Conservation (phyloP, 2,113 vertebrate genomes). For the Catagonus wagneri region DNA sequence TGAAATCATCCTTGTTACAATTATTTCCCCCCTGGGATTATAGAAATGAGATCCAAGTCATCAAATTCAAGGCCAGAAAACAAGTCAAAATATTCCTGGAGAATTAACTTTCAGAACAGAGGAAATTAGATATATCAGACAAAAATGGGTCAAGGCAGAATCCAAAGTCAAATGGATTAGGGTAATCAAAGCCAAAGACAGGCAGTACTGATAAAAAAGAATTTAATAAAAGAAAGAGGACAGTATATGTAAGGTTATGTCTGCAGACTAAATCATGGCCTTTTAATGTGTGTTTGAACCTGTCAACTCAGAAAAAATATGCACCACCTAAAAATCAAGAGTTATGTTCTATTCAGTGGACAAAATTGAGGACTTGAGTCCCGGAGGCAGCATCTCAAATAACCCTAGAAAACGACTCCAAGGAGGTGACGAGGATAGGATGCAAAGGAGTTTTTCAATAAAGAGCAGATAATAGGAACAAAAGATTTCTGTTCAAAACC, state of each 20-base stretch:
- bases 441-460: no score
- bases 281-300: neutral
- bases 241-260: neutral
- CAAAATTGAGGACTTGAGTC: no score
- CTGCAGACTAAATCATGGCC: neutral
- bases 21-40: neutral
- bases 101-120: neutral
- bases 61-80: conserved; percentile 2
- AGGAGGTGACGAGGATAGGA: no score
- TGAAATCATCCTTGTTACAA: neutral
- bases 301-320: no score
- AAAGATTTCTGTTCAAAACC: no score
- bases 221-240: conserved; percentile 25
- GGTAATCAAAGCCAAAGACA: neutral
- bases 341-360: no score
- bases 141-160: neutral
- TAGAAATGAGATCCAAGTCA: conserved; percentile 28
- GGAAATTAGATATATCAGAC: neutral
- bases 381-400: no score
- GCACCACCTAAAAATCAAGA: no score
- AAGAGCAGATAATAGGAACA: no score
- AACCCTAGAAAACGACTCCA: no score
- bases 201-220: neutral
- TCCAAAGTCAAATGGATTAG: neutral
- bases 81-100: conserved; percentile 5